Evolutionary conservation across 2,113 vertebrate species (phyloP), one percentile per base, ranked within the genome.

Genomic region (Hassar affinis): DNA sequence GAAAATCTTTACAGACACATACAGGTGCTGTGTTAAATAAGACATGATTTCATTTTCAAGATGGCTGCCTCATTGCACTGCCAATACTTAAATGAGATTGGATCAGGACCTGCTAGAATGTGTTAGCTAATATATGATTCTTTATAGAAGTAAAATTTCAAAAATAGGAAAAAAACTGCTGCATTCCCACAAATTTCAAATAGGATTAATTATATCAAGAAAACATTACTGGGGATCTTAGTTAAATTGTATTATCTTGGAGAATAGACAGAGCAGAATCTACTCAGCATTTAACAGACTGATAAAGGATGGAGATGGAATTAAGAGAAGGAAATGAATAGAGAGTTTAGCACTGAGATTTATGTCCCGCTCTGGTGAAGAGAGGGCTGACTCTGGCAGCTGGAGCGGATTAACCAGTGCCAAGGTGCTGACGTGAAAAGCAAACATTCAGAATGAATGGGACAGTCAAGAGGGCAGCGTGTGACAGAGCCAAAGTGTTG

Each of bases 311-410:
- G 20, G 77, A n/a, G 47, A 54, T 69, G 75, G 38, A 76, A 75
- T 68, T 66, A 76, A 78, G 69, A 59, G 85, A n/a, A 30, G 17
- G 35, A 83, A 11, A 56, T 77, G 30, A 22, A 76, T 6, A 33
- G 15, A 47, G 69, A 76, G 49, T 76, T 56, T 38, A 22, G 51
- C 11, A 4, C 20, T 56, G 18, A 25, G 82, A 88, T 88, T 85
- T 85, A 88, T 79, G 88, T 88, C 88, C 85, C 80, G 47, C 80
- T 83, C 35, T 47, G 14, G 15, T 45, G 45, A 35, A 71, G 78
- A 79, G 75, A 80, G 57, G 71, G 85, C 61, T 79, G 84, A 91
- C 61, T 66, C 69, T 86, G 84, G 78, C 82, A 79, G 83, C 77
- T 62, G 78, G 56, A 27, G 78, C 30, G 51, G 38, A 78, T 54